These are phyloP conservation scores for Pseudomyrmex dendroicus DNA, from an alignment of 1,140 invertebrate genomes.

Conservation along the genomic window DNA sequence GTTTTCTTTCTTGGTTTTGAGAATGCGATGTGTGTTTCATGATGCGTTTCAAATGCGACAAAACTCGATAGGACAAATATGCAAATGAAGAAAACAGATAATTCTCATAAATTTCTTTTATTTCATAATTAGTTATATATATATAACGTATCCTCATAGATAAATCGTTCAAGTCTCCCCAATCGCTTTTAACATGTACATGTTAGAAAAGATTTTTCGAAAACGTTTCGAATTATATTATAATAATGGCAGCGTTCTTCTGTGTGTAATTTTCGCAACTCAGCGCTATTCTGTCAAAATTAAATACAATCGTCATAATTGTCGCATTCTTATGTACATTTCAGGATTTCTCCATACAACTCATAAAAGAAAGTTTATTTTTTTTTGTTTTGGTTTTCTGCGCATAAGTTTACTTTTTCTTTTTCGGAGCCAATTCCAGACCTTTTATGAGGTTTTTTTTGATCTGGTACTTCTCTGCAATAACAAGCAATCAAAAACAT, in stretches of 20 bases:
- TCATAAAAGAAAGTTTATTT: background rate
- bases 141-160: background rate
- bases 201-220: background rate
- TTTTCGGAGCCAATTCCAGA: constrained; percentile 88
- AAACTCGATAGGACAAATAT: background rate
- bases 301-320: too few relatives aligned
- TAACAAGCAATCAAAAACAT: constrained; percentile 28
- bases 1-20: background rate
- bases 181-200: constrained; percentile 5
- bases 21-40: background rate
- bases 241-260: constrained; percentile 1
- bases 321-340: too few relatives aligned
- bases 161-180: too few relatives aligned
- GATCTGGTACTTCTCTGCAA: constrained; percentile 88
- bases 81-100: constrained; percentile 7
- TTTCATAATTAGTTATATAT: constrained; percentile 24
- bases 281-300: constrained; percentile 1
- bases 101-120: constrained; percentile 37
- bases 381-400: background rate
- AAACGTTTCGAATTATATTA: background rate
- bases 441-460: constrained; percentile 88
- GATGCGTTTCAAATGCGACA: background rate
- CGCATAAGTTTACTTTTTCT: constrained; percentile 75
- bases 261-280: background rate
- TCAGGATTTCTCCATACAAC: background rate